These are phyloP conservation scores for Antheraea pernyi DNA, from an alignment of 1,140 invertebrate species.

Conservation along the genomic window DNA sequence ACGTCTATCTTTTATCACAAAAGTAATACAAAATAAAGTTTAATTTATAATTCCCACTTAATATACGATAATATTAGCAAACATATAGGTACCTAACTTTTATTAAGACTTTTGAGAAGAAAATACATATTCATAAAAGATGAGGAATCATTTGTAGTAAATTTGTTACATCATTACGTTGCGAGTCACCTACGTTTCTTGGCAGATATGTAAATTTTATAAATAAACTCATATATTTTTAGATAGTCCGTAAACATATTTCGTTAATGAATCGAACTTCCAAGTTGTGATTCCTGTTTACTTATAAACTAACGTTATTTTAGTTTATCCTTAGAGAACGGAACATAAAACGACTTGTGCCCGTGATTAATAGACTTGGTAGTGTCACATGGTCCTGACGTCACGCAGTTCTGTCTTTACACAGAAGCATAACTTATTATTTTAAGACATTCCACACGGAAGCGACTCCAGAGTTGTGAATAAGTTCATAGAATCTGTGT, in stretches of 20 bases:
- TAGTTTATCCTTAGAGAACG: conserved; percentile 21
- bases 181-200: conserved; percentile 1
- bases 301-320: conserved; percentile 8
- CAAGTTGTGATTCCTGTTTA: not conserved
- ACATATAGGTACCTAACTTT: no score
- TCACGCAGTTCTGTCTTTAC: conserved; percentile 25
- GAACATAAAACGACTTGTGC: conserved; percentile 39
- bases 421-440: conserved; percentile 29
- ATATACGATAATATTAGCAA: no score
- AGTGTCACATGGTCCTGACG: conserved; percentile 47
- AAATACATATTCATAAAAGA: not conserved
- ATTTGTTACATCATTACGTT: conserved; percentile 6
- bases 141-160: not conserved
- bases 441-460: conserved; percentile 30
- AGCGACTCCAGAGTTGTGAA: conserved; percentile 13
- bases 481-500: conserved; percentile 1
- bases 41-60: no score
- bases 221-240: conserved; percentile 4
- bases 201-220: conserved; percentile 5
- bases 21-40: no score
- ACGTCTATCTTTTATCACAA: no score
- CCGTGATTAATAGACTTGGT: conserved; percentile 53
- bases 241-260: conserved; percentile 6
- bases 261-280: conserved; percentile 14
- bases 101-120: not conserved